These are phyloP conservation scores for Spicauda simplicius DNA, from an alignment of 2,888 invertebrate genomes.

Conservation along the genomic window DNA sequence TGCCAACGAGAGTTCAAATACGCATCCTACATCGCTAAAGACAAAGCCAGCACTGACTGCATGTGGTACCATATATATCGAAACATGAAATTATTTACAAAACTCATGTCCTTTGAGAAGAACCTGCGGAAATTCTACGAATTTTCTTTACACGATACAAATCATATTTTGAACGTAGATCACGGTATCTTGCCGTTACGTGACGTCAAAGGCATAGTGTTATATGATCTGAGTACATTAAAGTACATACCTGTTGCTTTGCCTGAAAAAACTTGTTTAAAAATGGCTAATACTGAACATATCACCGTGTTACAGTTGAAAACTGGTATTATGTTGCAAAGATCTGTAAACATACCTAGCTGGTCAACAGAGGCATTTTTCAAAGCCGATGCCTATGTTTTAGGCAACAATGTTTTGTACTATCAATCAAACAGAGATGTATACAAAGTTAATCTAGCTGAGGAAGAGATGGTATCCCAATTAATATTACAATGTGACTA, in stretches of 20 bases:
- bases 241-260: constrained; percentile 67
- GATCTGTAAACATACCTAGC: constrained; percentile 52
- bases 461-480: constrained; percentile 53
- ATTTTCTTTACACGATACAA: constrained; percentile 61
- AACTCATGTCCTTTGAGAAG: constrained; percentile 50
- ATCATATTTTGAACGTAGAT: constrained; percentile 60
- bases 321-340: constrained; percentile 61
- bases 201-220: constrained; percentile 61
- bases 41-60: constrained; percentile 59
- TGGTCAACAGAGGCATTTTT: constrained; percentile 60
- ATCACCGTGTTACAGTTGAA: constrained; percentile 61
- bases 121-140: constrained; percentile 63
- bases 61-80: constrained; percentile 68
- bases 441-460: constrained; percentile 57
- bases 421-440: constrained; percentile 62
- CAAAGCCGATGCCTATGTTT: constrained; percentile 64
- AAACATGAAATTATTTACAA: constrained; percentile 51
- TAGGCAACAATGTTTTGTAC: constrained; percentile 56
- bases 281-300: constrained; percentile 62
- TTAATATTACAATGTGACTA: constrained; percentile 60
- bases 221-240: constrained; percentile 62
- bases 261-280: constrained; percentile 60
- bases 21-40: constrained; percentile 65
- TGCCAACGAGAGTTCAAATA: constrained; percentile 60
- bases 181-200: constrained; percentile 65